Evolutionary conservation across 2,888 invertebrate genomes (phyloP).

Genomic region (Philereme transversata): DNA sequence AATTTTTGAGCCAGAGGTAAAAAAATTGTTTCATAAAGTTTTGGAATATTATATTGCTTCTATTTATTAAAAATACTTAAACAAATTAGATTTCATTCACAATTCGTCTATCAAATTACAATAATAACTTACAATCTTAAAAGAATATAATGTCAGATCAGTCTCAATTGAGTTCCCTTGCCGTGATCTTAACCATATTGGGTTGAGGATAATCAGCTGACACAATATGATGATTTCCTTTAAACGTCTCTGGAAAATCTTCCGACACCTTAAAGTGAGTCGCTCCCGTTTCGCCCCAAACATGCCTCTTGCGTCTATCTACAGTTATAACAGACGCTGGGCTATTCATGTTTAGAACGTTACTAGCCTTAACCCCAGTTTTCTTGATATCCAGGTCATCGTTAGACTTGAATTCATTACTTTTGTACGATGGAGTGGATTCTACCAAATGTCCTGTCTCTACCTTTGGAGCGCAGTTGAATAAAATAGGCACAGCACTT

Average conservation of each 20-base stretch:
- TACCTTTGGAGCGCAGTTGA: conserved; percentile 50
- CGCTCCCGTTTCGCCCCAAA: conserved; percentile 29
- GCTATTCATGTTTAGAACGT: conserved; percentile 25
- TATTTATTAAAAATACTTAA: too few species aligned
- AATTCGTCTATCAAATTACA: too few species aligned
- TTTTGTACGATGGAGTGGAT: conserved; percentile 19
- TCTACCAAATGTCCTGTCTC: conserved; percentile 41
- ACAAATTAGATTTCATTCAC: too few species aligned
- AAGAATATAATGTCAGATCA: too few species aligned
- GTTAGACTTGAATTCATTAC: not conserved
- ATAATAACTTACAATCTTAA: too few species aligned
- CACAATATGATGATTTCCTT: conserved; percentile 43
- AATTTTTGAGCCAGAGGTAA: too few species aligned
- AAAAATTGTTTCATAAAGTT: too few species aligned
- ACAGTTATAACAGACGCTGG: conserved; percentile 27
- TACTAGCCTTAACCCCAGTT: not conserved
- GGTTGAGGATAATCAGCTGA: conserved; percentile 50
- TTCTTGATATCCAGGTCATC: conserved; percentile 7
- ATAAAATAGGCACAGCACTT: conserved; percentile 41
- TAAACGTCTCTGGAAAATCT: conserved; percentile 43
- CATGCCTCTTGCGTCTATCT: conserved; percentile 35
- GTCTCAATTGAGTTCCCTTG: not conserved
- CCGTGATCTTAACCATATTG: conserved; percentile 36
- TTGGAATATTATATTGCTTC: too few species aligned
- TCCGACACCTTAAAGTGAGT: conserved; percentile 48